These are phyloP conservation scores for Chirona hameri DNA, from an alignment of 2,888 invertebrate species.

Conservation along the genomic window DNA sequence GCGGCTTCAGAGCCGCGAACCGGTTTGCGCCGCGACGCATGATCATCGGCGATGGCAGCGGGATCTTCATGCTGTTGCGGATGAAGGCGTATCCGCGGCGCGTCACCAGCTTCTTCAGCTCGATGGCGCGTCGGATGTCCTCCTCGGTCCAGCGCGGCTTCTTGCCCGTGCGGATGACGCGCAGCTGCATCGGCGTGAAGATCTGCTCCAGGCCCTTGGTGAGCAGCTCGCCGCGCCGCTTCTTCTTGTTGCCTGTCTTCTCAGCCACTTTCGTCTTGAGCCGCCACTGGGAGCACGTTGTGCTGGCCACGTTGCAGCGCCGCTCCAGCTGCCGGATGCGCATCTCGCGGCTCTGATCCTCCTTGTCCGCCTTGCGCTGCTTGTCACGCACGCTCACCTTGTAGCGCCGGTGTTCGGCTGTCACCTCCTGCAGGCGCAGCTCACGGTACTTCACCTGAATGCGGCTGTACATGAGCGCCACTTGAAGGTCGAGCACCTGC, in stretches of 20 bases:
- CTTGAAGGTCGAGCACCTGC: background rate
- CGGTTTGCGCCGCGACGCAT: background rate
- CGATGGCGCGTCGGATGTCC: constrained; percentile 25
- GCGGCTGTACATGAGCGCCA: constrained; percentile 3
- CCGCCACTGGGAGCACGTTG: background rate
- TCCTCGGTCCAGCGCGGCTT: background rate
- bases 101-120: constrained; percentile 9
- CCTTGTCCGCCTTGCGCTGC: background rate
- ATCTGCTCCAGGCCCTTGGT: background rate
- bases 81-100: constrained; percentile 13
- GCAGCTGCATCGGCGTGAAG: constrained; percentile 25
- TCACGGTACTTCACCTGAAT: constrained; percentile 23
- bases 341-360: background rate
- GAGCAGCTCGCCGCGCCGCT: background rate
- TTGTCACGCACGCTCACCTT: background rate
- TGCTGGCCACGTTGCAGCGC: background rate
- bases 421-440: constrained; percentile 3
- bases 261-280: background rate
- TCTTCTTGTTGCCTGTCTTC: background rate
- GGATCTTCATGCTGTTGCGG: background rate
- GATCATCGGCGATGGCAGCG: background rate
- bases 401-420: background rate
- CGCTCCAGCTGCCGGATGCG: background rate
- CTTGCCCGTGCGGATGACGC: background rate
- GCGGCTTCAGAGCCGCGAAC: background rate